Conservation (phyloP, 2,888 invertebrate genomes). For the Odontothrips loti region DNA sequence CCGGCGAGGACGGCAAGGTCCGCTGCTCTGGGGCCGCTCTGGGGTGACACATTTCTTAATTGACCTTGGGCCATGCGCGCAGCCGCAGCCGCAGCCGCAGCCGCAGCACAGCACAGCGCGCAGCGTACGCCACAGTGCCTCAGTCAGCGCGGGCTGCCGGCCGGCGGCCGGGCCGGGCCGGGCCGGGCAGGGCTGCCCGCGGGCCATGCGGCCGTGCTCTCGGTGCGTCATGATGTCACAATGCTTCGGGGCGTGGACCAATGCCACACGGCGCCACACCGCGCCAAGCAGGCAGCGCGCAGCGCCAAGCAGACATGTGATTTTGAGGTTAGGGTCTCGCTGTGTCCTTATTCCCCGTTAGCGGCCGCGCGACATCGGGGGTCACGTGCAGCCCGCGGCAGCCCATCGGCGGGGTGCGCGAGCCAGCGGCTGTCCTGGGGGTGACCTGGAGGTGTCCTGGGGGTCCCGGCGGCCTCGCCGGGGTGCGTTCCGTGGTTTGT, state of each 20-base stretch:
- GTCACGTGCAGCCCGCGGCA: not conserved
- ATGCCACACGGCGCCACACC: not conserved
- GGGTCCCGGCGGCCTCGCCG: not conserved
- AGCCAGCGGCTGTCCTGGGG: not conserved
- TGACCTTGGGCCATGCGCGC: not conserved
- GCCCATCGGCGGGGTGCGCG: too few relatives aligned
- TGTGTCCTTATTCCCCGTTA: not conserved
- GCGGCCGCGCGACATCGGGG: not conserved
- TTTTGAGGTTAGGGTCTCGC: slow-evolving; percentile 9
- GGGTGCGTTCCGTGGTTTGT: not conserved
- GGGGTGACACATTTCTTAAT: slow-evolving; percentile 16
- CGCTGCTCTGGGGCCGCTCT: too few relatives aligned
- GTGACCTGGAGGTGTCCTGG: not conserved
- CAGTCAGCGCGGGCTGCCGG: not conserved
- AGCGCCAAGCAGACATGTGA: not conserved
- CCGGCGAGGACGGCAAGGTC: too few relatives aligned
- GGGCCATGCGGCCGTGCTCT: not conserved
- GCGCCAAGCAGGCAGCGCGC: not conserved
- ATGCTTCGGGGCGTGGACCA: slow-evolving; percentile 8
- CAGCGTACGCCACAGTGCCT: not conserved
- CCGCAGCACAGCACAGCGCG: not conserved
- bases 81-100: not conserved
- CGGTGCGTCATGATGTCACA: slow-evolving; percentile 10
- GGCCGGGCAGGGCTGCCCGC: not conserved
- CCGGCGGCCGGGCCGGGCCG: not conserved